These are phyloP conservation scores for Hylomyscus alleni DNA, from an alignment of 2,797 vertebrate genomes.

Conservation along the genomic window DNA sequence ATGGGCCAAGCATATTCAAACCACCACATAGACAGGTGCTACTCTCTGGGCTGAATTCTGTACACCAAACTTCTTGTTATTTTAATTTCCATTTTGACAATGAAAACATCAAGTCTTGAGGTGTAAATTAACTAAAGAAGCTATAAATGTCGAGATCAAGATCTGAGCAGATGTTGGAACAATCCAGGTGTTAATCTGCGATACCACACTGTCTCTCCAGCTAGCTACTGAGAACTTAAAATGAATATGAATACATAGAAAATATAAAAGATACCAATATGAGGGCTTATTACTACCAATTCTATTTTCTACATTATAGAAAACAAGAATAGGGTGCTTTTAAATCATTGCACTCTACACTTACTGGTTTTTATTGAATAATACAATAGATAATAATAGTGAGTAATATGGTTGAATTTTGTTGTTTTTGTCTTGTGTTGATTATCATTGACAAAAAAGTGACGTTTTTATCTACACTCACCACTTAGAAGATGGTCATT, in stretches of 20 bases:
- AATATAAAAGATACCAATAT: not conserved
- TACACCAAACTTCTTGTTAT: not conserved
- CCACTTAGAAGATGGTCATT: not conserved
- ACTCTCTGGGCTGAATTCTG: not conserved
- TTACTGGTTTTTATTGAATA: conserved; percentile 40
- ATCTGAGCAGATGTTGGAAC: not conserved
- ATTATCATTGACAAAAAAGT: not conserved
- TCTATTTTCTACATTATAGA: not conserved
- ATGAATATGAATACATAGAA: not conserved
- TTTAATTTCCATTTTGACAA: conserved; percentile 28
- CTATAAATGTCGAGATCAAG: not conserved
- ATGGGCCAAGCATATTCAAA: no score
- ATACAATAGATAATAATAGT: not conserved
- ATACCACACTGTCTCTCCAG: not conserved
- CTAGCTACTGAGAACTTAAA: not conserved
- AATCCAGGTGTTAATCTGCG: not conserved
- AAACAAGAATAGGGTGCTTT: not conserved
- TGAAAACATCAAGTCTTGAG: not conserved
- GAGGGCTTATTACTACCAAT: not conserved
- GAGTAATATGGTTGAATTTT: not conserved
- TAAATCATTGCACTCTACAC: not conserved
- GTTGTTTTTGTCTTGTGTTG: not conserved
- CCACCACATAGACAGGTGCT: not conserved
- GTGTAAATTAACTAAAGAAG: not conserved
- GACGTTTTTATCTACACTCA: not conserved